Conservation (phyloP, 1,140 invertebrate genomes). For the Wasmannia auropunctata region DNA sequence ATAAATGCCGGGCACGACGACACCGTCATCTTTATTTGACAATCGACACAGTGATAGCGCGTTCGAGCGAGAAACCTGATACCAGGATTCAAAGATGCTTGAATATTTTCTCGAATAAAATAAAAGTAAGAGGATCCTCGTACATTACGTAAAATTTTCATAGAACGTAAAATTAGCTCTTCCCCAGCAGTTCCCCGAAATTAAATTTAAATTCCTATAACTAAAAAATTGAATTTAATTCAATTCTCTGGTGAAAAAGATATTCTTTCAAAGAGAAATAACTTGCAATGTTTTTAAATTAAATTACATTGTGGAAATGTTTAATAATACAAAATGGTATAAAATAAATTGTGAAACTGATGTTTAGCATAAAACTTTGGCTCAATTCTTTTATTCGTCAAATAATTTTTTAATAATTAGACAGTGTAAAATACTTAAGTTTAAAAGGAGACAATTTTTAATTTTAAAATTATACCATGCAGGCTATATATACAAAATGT, state of each 20-base stretch:
- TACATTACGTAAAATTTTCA: not conserved
- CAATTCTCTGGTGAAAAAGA: not conserved
- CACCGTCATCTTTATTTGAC: constrained; percentile 14
- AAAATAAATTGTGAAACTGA: not conserved
- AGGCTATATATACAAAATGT: not conserved
- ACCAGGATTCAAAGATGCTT: not conserved
- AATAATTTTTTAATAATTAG: not conserved
- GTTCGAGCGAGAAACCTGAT: not conserved
- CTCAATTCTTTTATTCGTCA: not conserved
- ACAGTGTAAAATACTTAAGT: too few relatives aligned
- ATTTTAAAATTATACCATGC: not conserved
- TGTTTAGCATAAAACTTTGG: not conserved
- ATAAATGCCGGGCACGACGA: constrained; percentile 27
- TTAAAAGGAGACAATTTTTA: too few relatives aligned
- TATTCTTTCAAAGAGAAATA: not conserved
- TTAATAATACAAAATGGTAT: not conserved
- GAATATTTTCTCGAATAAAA: not conserved
- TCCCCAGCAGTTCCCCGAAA: not conserved
- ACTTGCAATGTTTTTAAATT: not conserved
- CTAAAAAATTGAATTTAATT: too few relatives aligned
- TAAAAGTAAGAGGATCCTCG: not conserved
- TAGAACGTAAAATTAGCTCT: not conserved
- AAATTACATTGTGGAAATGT: not conserved
- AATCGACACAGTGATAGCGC: constrained; percentile 8
- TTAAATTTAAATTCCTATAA: not conserved